A percentile compares a stretch with the other conserved stretches of the same genome.
Conservation (phyloP, 1,140 invertebrate genomes). For the Aphidius ervi region DNA sequence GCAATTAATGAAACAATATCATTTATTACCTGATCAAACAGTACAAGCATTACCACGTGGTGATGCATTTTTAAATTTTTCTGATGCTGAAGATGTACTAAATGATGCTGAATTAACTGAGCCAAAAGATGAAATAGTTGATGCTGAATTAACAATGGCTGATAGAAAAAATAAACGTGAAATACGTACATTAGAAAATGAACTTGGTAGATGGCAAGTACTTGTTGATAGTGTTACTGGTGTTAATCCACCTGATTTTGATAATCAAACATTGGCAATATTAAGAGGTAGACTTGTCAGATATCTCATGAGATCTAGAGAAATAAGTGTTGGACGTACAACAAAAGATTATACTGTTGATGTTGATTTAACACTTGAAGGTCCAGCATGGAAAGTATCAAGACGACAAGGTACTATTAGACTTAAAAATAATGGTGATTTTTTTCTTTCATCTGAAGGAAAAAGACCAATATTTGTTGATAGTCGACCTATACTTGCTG, state of each 20-base stretch:
- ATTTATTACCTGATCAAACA: slow-evolving; percentile 85
- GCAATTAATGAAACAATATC: slow-evolving; percentile 90
- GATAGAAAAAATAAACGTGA: slow-evolving; percentile 74
- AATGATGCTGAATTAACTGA: slow-evolving; percentile 79
- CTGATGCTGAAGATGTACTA: slow-evolving; percentile 87
- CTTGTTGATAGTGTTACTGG: slow-evolving; percentile 86
- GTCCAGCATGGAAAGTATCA: slow-evolving; percentile 81
- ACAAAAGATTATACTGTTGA: slow-evolving; percentile 88
- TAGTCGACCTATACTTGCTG: slow-evolving; percentile 79
- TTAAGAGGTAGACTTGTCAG: slow-evolving; percentile 87
- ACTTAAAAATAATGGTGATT: slow-evolving; percentile 87
- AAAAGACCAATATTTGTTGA: slow-evolving; percentile 92
- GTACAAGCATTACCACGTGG: slow-evolving; percentile 62
- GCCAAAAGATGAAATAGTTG: slow-evolving; percentile 71
- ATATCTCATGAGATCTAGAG: slow-evolving; percentile 92
- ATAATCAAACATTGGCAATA: slow-evolving; percentile 89
- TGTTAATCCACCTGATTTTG: slow-evolving; percentile 74
- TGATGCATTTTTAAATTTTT: slow-evolving; percentile 78
- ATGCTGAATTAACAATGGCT: slow-evolving; percentile 63
- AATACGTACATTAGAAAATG: slow-evolving; percentile 84
- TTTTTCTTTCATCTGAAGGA: slow-evolving; percentile 92
- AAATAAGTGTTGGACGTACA: slow-evolving; percentile 88
- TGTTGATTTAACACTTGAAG: slow-evolving; percentile 91
- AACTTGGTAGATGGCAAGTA: slow-evolving; percentile 88
- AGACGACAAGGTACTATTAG: slow-evolving; percentile 85